These are phyloP conservation scores for Mesoclemmys tuberculata DNA, from an alignment of 2,113 vertebrate species.

Conservation along the genomic window DNA sequence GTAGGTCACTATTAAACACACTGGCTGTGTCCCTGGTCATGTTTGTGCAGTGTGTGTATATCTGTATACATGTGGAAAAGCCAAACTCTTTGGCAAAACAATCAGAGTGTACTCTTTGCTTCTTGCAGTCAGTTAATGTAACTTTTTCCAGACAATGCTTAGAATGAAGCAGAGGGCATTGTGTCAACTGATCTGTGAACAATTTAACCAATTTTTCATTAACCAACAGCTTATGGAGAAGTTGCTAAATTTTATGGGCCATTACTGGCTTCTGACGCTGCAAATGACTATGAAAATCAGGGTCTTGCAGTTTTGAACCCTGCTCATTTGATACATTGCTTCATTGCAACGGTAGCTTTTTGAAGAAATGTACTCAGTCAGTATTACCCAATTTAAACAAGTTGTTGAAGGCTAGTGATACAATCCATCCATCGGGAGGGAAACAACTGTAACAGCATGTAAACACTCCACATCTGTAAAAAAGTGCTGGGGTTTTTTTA, in stretches of 20 bases:
- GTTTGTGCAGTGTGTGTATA: background rate
- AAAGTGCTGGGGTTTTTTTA: rapidly evolving
- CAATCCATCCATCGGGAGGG: rapidly evolving
- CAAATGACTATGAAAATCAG: constrained; percentile 75
- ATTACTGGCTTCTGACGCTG: constrained; percentile 76
- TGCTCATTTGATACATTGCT: constrained; percentile 72
- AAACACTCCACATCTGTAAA: background rate
- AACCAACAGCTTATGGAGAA: constrained; percentile 79
- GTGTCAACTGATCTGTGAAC: constrained; percentile 75
- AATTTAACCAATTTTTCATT: constrained; percentile 80
- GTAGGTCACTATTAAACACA: background rate
- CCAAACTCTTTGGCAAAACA: rapidly evolving
- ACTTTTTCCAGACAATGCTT: constrained; percentile 67
- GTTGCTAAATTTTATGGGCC: constrained; percentile 81
- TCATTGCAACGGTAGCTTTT: background rate
- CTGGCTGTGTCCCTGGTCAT: background rate
- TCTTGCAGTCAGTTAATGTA: constrained; percentile 30
- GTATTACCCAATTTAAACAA: background rate
- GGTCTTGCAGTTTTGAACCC: constrained; percentile 68
- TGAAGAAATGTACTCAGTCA: background rate
- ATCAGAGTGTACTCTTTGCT: background rate
- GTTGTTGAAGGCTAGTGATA: background rate
- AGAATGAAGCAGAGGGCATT: constrained; percentile 54
- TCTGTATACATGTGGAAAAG: background rate
- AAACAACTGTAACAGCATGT: rapidly evolving